Percentiles rank a stretch among this genome's conserved stretches.
phyloP scores from a whole-genome alignment of 2,888 invertebrate species.

The Drosophila peninsularis region DNA sequence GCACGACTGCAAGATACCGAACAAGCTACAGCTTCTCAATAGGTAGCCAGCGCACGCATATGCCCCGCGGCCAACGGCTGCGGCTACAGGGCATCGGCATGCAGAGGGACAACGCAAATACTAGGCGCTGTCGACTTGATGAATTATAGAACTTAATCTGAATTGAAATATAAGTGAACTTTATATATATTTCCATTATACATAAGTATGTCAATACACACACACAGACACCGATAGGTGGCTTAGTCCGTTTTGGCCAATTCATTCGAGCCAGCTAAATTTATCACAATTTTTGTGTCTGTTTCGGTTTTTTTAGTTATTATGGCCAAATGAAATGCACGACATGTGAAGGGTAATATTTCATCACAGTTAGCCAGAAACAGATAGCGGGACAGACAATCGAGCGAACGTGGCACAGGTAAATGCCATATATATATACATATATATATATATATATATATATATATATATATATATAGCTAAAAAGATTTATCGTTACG shows the following conservation, averaged over 20 bases:
- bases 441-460: constrained; percentile 1
- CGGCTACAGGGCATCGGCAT: constrained; percentile 15
- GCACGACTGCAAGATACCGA: constrained; percentile 22
- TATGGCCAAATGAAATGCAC: constrained; percentile 72
- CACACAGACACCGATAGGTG: not conserved
- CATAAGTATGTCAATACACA: constrained; percentile 22
- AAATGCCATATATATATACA: constrained; percentile 16
- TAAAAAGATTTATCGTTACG: constrained; percentile 46
- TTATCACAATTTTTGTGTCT: constrained; percentile 47
- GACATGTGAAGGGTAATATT: constrained; percentile 70
- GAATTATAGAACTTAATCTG: constrained; percentile 74
- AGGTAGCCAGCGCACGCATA: constrained; percentile 4
- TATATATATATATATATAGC: not conserved
- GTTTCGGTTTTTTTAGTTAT: constrained; percentile 49
- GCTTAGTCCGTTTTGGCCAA: constrained; percentile 9
- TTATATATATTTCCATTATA: constrained; percentile 22
- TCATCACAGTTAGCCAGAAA: constrained; percentile 56
- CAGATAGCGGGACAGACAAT: constrained; percentile 19
- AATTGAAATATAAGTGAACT: constrained; percentile 71
- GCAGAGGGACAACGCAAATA: constrained; percentile 26
- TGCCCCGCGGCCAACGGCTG: not conserved
- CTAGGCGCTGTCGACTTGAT: constrained; percentile 58
- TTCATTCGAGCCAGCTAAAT: constrained; percentile 30
- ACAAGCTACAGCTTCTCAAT: constrained; percentile 1
- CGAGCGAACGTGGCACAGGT: constrained; percentile 34